These are phyloP conservation scores for Toxostoma redivivum DNA, from an alignment of 2,113 vertebrate species.

Conservation along the genomic window DNA sequence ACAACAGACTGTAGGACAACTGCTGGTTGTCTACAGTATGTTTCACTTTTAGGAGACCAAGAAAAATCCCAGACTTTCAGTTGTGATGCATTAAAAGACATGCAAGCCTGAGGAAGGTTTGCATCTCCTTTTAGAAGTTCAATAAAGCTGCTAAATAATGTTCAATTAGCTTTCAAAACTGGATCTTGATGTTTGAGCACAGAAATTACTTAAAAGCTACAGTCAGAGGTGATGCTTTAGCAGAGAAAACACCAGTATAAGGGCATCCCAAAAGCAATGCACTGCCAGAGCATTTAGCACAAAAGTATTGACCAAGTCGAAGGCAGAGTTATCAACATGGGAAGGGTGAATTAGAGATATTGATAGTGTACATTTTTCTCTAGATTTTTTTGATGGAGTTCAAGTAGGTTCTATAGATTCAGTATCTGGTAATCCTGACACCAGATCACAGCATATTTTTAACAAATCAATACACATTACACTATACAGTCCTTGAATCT, in stretches of 20 bases:
- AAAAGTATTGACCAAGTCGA: background rate
- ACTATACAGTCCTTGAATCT: background rate
- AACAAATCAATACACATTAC: background rate
- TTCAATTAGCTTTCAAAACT: background rate
- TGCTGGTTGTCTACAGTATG: background rate
- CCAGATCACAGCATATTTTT: background rate
- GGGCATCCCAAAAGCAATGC: background rate
- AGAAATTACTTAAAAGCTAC: background rate
- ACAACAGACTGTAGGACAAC: background rate
- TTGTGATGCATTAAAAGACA: background rate
- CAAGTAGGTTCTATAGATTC: background rate
- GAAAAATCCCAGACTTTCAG: background rate
- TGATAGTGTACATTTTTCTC: background rate
- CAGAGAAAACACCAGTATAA: background rate
- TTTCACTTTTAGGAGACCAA: background rate
- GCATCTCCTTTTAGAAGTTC: background rate
- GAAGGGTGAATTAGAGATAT: background rate
- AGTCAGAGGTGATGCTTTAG: background rate
- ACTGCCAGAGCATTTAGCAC: background rate
- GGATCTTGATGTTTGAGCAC: background rate
- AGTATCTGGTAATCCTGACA: background rate
- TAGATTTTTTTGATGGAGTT: background rate
- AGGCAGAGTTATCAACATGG: background rate
- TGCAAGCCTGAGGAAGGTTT: background rate
- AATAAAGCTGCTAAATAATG: background rate